These are phyloP conservation scores for Mionectes macconnelli DNA, from an alignment of 2,113 vertebrate species.

Conservation along the genomic window DNA sequence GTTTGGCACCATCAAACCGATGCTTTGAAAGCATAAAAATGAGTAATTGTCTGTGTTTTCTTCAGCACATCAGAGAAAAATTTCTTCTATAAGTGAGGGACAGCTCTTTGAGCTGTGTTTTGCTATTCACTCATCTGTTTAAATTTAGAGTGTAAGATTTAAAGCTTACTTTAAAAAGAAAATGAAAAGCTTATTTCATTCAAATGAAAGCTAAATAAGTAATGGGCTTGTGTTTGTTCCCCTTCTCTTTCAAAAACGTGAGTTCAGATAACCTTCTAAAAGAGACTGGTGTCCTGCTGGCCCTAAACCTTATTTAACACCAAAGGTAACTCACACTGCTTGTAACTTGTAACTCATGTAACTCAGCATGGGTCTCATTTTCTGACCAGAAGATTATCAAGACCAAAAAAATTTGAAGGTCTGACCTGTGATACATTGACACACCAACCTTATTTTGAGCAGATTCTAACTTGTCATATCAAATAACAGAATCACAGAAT, in stretches of 20 bases:
- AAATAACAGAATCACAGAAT: neutral
- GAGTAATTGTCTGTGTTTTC: conserved; percentile 55
- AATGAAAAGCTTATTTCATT: neutral
- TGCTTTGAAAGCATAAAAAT: conserved; percentile 52
- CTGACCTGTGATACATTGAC: neutral
- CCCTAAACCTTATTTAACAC: neutral
- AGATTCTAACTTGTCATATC: neutral
- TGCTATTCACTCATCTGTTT: conserved; percentile 4
- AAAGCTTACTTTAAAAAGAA: neutral
- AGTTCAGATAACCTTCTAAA: neutral
- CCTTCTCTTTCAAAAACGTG: neutral
- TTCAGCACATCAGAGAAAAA: conserved; percentile 1
- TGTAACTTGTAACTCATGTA: neutral
- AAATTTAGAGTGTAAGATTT: conserved; percentile 2
- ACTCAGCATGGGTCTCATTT: neutral
- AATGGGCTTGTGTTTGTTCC: neutral
- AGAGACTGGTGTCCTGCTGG: neutral
- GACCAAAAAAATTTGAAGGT: neutral
- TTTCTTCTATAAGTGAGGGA: conserved; percentile 16
- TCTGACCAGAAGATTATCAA: neutral
- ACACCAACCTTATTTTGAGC: neutral
- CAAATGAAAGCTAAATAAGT: neutral
- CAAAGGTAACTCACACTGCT: neutral
- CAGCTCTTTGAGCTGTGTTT: neutral
- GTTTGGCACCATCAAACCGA: conserved; percentile 37